These are phyloP conservation scores for Mamestra brassicae DNA, from an alignment of 2,888 invertebrate genomes.

Conservation along the genomic window DNA sequence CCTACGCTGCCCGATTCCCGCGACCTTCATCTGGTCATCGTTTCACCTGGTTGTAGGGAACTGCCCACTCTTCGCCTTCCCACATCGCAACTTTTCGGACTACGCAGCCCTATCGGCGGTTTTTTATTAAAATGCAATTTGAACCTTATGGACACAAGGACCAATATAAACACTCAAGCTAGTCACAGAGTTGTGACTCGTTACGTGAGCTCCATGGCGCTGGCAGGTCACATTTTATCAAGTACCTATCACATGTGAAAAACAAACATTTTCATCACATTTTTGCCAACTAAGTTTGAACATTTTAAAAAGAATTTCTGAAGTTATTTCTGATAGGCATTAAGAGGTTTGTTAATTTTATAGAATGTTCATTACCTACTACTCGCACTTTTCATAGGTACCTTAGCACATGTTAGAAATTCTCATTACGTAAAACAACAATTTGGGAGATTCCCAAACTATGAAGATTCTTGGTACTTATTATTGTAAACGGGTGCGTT, in stretches of 20 bases:
- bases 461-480: slow-evolving; percentile 33
- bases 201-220: not conserved
- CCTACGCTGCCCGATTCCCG: not conserved
- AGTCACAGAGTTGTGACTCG: not conserved
- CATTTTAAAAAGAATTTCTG: not conserved
- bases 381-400: not conserved
- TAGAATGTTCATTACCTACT: no score
- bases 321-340: not conserved
- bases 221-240: not conserved
- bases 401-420: not conserved
- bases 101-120: not conserved
- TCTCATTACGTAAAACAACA: slow-evolving; percentile 14
- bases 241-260: not conserved
- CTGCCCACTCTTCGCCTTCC: not conserved
- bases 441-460: slow-evolving; percentile 23
- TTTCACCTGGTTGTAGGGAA: not conserved
- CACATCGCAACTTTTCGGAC: slow-evolving; percentile 22
- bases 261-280: not conserved
- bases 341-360: not conserved
- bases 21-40: not conserved
- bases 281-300: not conserved
- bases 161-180: slow-evolving; percentile 2
- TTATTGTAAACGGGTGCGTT: slow-evolving; percentile 17
- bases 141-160: slow-evolving; percentile 1
- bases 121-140: not conserved